Percentiles rank a stretch among this genome's conserved stretches.
phyloP scores from a whole-genome alignment of 2,888 invertebrate genomes.

The Monopis laevigella region DNA sequence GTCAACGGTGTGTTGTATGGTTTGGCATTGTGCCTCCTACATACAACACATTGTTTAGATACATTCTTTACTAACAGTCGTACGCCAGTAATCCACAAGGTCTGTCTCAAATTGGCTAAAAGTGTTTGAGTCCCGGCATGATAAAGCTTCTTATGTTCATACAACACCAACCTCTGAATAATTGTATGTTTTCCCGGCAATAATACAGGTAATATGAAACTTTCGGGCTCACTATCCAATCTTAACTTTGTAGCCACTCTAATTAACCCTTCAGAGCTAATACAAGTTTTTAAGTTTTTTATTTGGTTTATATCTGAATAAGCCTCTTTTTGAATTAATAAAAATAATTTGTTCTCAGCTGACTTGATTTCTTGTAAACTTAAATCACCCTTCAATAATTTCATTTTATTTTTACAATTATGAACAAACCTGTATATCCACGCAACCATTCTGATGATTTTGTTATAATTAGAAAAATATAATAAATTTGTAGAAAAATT shows the following conservation, averaged over 20 bases:
- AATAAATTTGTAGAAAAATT: background rate
- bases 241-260: conserved; percentile 10
- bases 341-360: conserved; percentile 9
- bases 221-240: conserved; percentile 6
- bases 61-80: conserved; percentile 8
- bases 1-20: background rate
- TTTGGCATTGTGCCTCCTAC: conserved; percentile 9
- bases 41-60: conserved; percentile 6
- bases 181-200: conserved; percentile 5
- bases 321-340: conserved; percentile 1
- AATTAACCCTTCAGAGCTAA: conserved; percentile 9
- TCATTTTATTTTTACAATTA: background rate
- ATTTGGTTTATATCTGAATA: background rate
- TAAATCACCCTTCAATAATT: background rate
- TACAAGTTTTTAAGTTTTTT: conserved; percentile 1
- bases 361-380: background rate
- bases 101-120: conserved; percentile 9
- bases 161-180: background rate
- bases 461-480: conserved; percentile 9
- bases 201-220: conserved; percentile 12
- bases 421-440: conserved; percentile 7
- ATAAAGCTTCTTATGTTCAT: conserved; percentile 10
- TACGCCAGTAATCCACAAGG: conserved; percentile 13
- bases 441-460: conserved; percentile 13
- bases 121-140: conserved; percentile 12